Percentiles rank a stretch among this genome's conserved stretches.
Conservation (phyloP, 2,113 vertebrate species). For the Dascyllus trimaculatus region DNA sequence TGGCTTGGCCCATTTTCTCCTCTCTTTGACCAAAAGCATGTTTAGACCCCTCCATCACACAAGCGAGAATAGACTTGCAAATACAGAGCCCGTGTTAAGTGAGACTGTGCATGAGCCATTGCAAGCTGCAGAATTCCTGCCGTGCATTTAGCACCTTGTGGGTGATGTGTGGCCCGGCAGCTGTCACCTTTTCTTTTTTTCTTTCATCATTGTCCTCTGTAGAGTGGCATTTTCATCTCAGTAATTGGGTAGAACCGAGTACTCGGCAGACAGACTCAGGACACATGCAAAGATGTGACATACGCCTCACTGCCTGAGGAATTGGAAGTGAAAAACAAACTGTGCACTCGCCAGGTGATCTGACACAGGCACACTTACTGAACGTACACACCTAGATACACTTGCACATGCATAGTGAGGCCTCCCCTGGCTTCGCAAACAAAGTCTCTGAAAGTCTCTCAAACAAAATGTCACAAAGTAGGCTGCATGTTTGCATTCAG, state of each 20-base stretch:
- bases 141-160: constrained; percentile 68
- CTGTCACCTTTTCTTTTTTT: constrained; percentile 24
- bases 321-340: constrained; percentile 68
- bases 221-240: constrained; percentile 71
- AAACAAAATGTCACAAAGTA: constrained; percentile 38
- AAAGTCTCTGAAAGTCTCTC: constrained; percentile 22
- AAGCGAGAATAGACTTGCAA: constrained; percentile 39
- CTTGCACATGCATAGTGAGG: constrained; percentile 1
- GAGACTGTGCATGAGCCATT: constrained; percentile 43
- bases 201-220: constrained; percentile 46
- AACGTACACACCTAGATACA: constrained; percentile 15
- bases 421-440: constrained; percentile 8
- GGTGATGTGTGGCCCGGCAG: constrained; percentile 58
- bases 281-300: constrained; percentile 74
- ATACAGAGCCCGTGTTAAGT: constrained; percentile 22
- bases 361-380: constrained; percentile 35
- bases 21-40: constrained; percentile 60
- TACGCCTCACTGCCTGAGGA: constrained; percentile 57
- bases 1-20: constrained; percentile 65
- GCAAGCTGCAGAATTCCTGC: constrained; percentile 40
- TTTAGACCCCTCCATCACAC: constrained; percentile 56
- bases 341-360: constrained; percentile 52
- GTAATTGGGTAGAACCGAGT: constrained; percentile 72
- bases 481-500: constrained; percentile 30
- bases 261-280: constrained; percentile 50